Base-by-base conservation (phyloP, 2,113 vertebrate species). In the Passer domesticus region DNA sequence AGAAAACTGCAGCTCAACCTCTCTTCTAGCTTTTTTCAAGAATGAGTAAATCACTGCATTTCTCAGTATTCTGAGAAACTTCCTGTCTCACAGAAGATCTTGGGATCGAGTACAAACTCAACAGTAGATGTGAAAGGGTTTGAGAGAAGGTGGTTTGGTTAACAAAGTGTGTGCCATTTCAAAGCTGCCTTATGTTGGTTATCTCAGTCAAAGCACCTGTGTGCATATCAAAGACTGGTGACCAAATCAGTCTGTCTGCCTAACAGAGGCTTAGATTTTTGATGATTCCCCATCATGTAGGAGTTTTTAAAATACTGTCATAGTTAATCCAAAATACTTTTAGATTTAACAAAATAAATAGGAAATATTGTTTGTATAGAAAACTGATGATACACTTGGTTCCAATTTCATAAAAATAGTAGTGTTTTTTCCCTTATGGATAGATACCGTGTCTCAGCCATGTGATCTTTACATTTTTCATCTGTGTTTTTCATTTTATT, bases 21-120 rank as follows among this genome's bases (percentile, higher is more conserved):
- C 22, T 59, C 15, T 60, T 49, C 39, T 17, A 52, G 5, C 1
- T 16, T 67, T 55, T 67, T 47, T 68, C 41, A 78, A 64, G 52
- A 82, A 30, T 3, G 1, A 25, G 19, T n/a, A 53, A 59, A n/a
- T 30, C 21, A 25, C 6, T 33, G 9, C 0, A 0, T 63, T 85
- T 86, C 31, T 68, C 37, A 43, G 41, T 49, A 39, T 2, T 72
- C 9, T 35, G 33, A 58, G 59, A 72, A 87, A 67, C 6, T 19
- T 50, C 11, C 43, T 43, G 33, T 69, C 62, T 79, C 53, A 44
- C 31, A 83, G 58, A 52, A 9, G 50, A 13, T 13, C 35, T 37
- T 82, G 15, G 30, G 13, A 35, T 55, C 50, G 1, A 76, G 11
- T 43, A 44, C 19, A 91, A 53, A 53, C 15, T 31, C 4, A 4